Base-by-base conservation (phyloP, 2,888 invertebrate species). In the Nudaria mundana region DNA sequence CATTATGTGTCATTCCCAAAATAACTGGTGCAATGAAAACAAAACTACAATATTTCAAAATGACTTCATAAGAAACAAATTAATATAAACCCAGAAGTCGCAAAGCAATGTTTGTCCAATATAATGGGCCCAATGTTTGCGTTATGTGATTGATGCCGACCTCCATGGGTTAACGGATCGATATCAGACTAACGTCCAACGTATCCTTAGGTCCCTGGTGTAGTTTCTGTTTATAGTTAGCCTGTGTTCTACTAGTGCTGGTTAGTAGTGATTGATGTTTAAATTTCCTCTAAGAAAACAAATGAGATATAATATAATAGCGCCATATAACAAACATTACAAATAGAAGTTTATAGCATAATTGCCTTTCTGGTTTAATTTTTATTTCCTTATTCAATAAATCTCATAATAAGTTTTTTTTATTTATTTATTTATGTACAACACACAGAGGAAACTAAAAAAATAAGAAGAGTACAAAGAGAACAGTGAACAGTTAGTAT, bases 121-220 rank as follows among this genome's bases (percentile, higher is more conserved):
- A 77, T 81, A 80, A 81, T 80, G 71, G 81, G 63, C 54, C 64
- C 65, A 64, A 71, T 81, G 81, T 82, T 82, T 82, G 82, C 69
- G 23, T 52, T 54, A 43, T 54, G 75, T 82, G 82, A 82, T 82
- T 81, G 83, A 81, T 82, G 80, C 68, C 63, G 66, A 61, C 68
- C 53, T 52, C 60, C 50, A 49, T 55, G 61, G 52, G 56, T 58
- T 74, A 79, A 77, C 72, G 73, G 79, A 80, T 82, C 83, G 76
- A 79, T 82, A 75, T 66, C 65, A 69, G 49, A 46, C 45, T 38
- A 54, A 56, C 39, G 54, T 52, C 43, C 40, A 57, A 59, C 38
- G 58, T 61, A 52, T 52, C 49, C 62, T 52, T 46, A 39, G 42
- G 48, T 34, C 56, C 52, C 53, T 47, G 41, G 44, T 45, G 39